These are phyloP conservation scores for Andinoacara biseriatus DNA, from an alignment of 2,113 vertebrate genomes.

Conservation along the genomic window DNA sequence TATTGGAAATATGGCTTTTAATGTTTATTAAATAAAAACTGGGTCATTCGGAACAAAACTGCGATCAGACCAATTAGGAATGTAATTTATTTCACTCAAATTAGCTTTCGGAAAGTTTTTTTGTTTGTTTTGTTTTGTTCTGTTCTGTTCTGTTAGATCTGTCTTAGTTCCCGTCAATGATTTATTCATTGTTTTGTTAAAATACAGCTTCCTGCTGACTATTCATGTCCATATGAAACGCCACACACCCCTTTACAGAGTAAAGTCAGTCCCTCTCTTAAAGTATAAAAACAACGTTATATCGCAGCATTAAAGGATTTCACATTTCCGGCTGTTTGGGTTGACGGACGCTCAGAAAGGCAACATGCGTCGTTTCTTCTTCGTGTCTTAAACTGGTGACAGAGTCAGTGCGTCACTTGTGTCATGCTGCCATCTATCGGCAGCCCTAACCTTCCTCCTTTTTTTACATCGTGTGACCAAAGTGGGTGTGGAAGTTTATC, in stretches of 20 bases:
- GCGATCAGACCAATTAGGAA: not conserved
- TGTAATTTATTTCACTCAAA: not conserved
- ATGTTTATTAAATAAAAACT: not conserved
- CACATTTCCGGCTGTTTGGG: fast-evolving
- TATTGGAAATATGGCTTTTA: not conserved
- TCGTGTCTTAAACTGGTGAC: not conserved
- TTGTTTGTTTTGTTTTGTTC: too few relatives aligned
- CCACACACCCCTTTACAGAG: fast-evolving
- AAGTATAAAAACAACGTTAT: not conserved
- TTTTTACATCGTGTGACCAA: too few relatives aligned
- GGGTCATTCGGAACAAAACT: too few relatives aligned
- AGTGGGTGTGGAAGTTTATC: fast-evolving
- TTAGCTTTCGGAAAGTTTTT: not conserved
- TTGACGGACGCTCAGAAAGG: not conserved
- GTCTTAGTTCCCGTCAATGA: not conserved
- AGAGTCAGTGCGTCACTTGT: not conserved
- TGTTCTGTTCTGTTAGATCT: not conserved
- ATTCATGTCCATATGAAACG: not conserved
- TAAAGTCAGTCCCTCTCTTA: not conserved
- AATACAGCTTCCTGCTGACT: not conserved
- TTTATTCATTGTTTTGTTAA: not conserved
- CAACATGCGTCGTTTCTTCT: not conserved
- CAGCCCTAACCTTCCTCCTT: too few relatives aligned
- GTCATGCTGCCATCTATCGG: conserved; percentile 9
- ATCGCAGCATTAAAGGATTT: not conserved